Conservation (phyloP, 2,888 invertebrate species). For the Dendrolimus pini region DNA sequence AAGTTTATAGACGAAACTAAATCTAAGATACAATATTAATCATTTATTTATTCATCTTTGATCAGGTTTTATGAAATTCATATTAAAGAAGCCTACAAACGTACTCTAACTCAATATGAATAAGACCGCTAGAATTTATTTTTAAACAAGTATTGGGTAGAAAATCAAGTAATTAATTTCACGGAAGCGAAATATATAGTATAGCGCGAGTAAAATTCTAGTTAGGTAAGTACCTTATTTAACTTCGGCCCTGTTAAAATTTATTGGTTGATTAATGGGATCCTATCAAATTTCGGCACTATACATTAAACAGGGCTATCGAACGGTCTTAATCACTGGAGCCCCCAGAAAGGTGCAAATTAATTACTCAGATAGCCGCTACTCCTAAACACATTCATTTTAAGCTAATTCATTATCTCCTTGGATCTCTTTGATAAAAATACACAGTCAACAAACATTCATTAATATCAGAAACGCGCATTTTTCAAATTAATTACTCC, state of each 20-base stretch:
- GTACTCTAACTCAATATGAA: no score
- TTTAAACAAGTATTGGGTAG: no score
- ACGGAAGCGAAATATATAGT: no score
- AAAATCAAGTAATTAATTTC: no score
- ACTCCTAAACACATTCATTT: conserved; percentile 47
- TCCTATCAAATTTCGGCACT: conserved; percentile 57
- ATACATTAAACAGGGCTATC: conserved; percentile 45
- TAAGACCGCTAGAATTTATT: no score
- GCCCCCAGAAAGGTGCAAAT: conserved; percentile 52
- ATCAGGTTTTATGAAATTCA: no score
- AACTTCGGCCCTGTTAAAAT: conserved; percentile 13
- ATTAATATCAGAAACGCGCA: not conserved
- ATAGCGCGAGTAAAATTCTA: no score
- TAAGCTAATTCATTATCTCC: conserved; percentile 43
- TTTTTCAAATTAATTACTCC: not conserved
- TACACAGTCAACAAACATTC: not conserved
- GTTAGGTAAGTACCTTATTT: no score
- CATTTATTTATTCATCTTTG: no score
- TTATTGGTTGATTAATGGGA: conserved; percentile 55
- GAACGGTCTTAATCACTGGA: conserved; percentile 40
- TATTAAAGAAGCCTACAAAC: no score
- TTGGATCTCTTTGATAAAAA: conserved; percentile 32
- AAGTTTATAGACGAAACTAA: no score
- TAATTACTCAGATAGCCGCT: conserved; percentile 53
- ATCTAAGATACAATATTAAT: no score